A percentile compares a stretch with the other conserved stretches of the same genome.
These are phyloP conservation scores for Microctonus brassicae DNA, from an alignment of 2,888 invertebrate species.

Conservation along the genomic window DNA sequence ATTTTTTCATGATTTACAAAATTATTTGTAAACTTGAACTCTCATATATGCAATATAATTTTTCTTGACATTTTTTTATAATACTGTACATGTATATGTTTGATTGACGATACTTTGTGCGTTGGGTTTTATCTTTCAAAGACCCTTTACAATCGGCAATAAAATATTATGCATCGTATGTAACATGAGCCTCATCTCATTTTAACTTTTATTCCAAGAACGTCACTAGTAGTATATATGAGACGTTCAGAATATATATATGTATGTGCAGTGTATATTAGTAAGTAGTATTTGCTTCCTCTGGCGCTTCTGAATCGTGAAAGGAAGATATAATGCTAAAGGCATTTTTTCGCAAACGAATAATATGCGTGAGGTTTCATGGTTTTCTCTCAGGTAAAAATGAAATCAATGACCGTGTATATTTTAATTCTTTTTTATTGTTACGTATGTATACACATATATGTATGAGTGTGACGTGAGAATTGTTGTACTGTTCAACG, in stretches of 20 bases:
- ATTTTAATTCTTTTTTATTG: background rate
- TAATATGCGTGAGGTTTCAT: background rate
- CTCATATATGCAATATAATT: background rate
- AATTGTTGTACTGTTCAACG: slow-evolving; percentile 20
- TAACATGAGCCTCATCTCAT: slow-evolving; percentile 63
- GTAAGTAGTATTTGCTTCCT: background rate
- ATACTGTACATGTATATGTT: background rate
- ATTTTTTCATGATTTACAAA: no score
- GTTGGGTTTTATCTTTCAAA: slow-evolving; percentile 46
- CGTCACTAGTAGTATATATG: slow-evolving; percentile 9
- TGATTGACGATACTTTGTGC: slow-evolving; percentile 35
- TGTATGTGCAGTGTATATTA: background rate
- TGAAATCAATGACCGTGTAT: background rate
- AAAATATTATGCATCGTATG: slow-evolving; percentile 64
- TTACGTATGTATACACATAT: slow-evolving; percentile 4
- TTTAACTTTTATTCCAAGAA: slow-evolving; percentile 47
- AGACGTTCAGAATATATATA: slow-evolving; percentile 2
- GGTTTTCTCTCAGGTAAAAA: background rate
- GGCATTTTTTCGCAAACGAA: background rate
- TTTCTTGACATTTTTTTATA: background rate
- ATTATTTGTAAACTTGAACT: no score
- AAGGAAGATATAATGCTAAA: slow-evolving; percentile 8
- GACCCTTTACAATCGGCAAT: slow-evolving; percentile 53
- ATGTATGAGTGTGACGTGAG: slow-evolving; percentile 24
- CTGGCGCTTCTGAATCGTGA: slow-evolving; percentile 29